A percentile compares a stretch with the other conserved stretches of the same genome.
phyloP scores from a whole-genome alignment of 2,888 invertebrate species.

The Phasia obesa region DNA sequence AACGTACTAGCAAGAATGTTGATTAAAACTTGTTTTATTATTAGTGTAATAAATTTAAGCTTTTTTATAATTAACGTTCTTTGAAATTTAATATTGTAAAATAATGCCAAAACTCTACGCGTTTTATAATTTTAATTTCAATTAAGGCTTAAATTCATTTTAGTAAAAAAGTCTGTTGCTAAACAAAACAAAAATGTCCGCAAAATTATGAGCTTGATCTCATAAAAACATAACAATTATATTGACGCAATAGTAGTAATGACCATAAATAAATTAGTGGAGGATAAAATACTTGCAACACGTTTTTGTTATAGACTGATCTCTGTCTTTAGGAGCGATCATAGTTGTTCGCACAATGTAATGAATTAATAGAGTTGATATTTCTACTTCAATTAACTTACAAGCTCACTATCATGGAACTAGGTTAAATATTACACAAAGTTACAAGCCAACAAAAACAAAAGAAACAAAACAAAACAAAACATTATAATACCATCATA shows the following conservation, averaged over 20 bases:
- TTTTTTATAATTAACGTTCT: too few relatives aligned
- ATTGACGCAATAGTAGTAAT: constrained; percentile 29
- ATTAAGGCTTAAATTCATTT: neutral
- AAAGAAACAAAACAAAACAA: neutral
- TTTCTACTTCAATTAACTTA: constrained; percentile 73
- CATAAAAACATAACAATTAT: constrained; percentile 19
- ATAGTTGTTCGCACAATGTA: neutral
- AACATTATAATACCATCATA: constrained; percentile 1
- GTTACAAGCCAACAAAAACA: constrained; percentile 5
- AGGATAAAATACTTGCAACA: constrained; percentile 30
- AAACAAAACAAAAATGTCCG: neutral
- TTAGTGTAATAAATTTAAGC: too few relatives aligned
- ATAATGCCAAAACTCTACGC: too few relatives aligned
- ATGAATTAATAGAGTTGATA: constrained; percentile 34
- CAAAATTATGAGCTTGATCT: constrained; percentile 65
- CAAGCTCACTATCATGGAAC: constrained; percentile 79
- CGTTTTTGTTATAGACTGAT: neutral
- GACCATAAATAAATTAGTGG: constrained; percentile 28
- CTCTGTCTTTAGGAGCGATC: neutral
- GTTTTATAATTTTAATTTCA: neutral
- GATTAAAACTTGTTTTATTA: too few relatives aligned
- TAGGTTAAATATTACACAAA: constrained; percentile 69
- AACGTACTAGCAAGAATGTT: too few relatives aligned
- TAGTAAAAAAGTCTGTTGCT: neutral
- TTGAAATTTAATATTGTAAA: too few relatives aligned